Evolutionary conservation across 2,113 vertebrate species (phyloP).

Genomic region (Tetraodon nigroviridis): DNA sequence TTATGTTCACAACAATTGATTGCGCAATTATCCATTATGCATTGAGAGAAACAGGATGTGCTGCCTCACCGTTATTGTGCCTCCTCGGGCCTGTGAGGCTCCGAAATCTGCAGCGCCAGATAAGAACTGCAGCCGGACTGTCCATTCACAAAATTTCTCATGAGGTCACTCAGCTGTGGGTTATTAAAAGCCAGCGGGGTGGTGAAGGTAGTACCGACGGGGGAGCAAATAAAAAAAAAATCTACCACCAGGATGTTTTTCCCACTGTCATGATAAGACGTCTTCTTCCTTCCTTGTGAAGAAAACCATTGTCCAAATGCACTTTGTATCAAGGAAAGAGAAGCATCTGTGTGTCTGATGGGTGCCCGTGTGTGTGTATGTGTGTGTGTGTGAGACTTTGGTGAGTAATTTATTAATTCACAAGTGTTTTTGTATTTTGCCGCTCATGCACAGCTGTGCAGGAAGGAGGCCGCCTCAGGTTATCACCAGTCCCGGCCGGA

Average conservation of each 20-base stretch:
- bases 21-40: constrained; percentile 52
- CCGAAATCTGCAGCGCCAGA: constrained; percentile 50
- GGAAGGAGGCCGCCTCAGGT: constrained; percentile 68
- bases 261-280: constrained; percentile 46
- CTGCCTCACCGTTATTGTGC: constrained; percentile 60
- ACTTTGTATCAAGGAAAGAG: constrained; percentile 38
- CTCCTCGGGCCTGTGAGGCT: constrained; percentile 16
- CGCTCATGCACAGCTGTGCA: constrained; percentile 69
- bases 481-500: constrained; percentile 58
- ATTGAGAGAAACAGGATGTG: constrained; percentile 59
- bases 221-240: constrained; percentile 2
- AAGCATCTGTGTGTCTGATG: constrained; percentile 16
- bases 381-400: constrained; percentile 11
- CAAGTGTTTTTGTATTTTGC: constrained; percentile 58
- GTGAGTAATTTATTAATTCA: constrained; percentile 57
- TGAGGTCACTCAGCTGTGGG: constrained; percentile 61
- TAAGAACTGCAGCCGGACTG: constrained; percentile 34
- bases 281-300: constrained; percentile 47
- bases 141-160: constrained; percentile 65
- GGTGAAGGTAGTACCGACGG: constrained; percentile 1
- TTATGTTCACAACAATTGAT: constrained; percentile 39
- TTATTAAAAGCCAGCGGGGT: constrained; percentile 45
- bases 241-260: constrained; percentile 62
- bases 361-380: no score
- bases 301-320: constrained; percentile 23